A percentile compares a stretch with the other conserved stretches of the same genome.
These are phyloP conservation scores for Phalacrocorax aristotelis DNA, from an alignment of 2,113 vertebrate species.

Conservation along the genomic window DNA sequence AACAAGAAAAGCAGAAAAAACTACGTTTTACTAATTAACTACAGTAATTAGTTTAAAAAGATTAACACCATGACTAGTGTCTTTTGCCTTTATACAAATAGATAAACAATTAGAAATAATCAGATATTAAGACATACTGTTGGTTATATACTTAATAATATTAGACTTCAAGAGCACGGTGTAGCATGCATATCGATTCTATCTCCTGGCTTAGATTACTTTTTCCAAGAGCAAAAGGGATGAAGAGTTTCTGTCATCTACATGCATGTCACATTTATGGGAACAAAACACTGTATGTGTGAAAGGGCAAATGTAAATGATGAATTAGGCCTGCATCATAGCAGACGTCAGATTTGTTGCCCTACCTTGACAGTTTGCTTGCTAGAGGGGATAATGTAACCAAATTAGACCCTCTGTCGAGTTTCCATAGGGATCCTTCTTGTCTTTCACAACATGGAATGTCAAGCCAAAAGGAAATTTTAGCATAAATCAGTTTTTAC, in stretches of 20 bases:
- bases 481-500: constrained; percentile 1
- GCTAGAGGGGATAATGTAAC: neutral
- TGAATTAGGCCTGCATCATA: neutral
- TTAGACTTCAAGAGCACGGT: neutral
- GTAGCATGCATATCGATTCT: neutral
- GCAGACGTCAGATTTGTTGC: neutral
- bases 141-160: neutral
- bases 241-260: neutral
- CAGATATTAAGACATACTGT: neutral
- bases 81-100: neutral
- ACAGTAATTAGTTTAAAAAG: neutral
- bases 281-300: neutral
- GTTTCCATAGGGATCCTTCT: neutral
- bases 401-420: constrained; percentile 6
- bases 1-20: neutral
- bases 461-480: constrained; percentile 17
- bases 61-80: neutral
- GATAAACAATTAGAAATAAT: neutral
- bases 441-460: neutral
- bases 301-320: neutral
- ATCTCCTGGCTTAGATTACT: neutral
- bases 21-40: neutral
- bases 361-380: neutral
- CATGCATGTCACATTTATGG: neutral
- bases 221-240: neutral